These are phyloP conservation scores for Noctua janthina DNA, from an alignment of 2,888 invertebrate species.

Conservation along the genomic window DNA sequence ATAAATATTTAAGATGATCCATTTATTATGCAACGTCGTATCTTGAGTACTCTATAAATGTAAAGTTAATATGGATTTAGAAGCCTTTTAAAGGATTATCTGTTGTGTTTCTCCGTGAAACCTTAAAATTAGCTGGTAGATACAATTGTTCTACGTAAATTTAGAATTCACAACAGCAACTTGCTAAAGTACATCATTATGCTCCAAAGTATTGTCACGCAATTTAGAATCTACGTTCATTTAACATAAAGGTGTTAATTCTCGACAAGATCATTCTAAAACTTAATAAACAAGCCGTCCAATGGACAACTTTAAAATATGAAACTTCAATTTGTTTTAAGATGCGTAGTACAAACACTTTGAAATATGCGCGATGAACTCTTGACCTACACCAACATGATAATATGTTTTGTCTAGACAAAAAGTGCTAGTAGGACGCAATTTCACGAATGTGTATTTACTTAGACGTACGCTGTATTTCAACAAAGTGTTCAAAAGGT, in stretches of 20 bases:
- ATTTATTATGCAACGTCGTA: conserved; percentile 29
- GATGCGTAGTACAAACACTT: conserved; percentile 24
- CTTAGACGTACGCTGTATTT: conserved; percentile 10
- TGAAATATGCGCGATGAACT: conserved; percentile 34
- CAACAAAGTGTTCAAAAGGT: conserved; percentile 44
- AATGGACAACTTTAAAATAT: conserved; percentile 42
- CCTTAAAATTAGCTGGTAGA: conserved; percentile 31
- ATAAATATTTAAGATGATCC: conserved; percentile 50
- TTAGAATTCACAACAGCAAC: conserved; percentile 15
- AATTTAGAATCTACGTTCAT: background rate
- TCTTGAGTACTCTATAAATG: conserved; percentile 19
- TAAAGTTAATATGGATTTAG: conserved; percentile 26
- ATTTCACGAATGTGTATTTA: conserved; percentile 14
- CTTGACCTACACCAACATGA: conserved; percentile 23
- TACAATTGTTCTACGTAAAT: conserved; percentile 25
- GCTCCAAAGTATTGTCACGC: conserved; percentile 24
- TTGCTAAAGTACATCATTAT: conserved; percentile 9
- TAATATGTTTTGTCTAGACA: conserved; percentile 36
- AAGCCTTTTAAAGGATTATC: conserved; percentile 40
- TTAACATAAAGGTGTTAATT: background rate
- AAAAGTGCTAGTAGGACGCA: conserved; percentile 6
- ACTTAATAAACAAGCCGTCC: conserved; percentile 46
- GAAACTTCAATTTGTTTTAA: conserved; percentile 24
- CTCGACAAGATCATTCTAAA: conserved; percentile 21
- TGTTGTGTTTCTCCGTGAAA: conserved; percentile 27